A percentile compares a stretch with the other conserved stretches of the same genome.
phyloP scores from a whole-genome alignment of 53 echinoderm and acorn worm species.

The Apostichopus leukothele region DNA sequence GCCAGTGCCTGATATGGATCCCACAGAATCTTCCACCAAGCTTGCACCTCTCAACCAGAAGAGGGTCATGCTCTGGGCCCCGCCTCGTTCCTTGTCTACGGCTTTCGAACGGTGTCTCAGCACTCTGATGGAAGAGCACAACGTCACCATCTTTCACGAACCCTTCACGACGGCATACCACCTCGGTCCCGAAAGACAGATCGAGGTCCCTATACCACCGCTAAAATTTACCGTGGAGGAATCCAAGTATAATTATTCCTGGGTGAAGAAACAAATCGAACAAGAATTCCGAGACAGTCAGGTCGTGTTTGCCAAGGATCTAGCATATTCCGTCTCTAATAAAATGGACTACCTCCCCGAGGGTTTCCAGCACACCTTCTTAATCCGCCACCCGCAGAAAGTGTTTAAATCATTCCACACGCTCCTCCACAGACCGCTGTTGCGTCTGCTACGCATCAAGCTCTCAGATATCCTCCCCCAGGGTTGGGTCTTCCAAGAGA shows the following conservation, averaged over 20 bases:
- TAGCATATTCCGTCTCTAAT: conserved; percentile 76
- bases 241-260: conserved; percentile 67
- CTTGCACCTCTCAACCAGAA: conserved; percentile 48
- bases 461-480: conserved; percentile 71
- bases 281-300: conserved; percentile 52
- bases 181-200: conserved; percentile 87
- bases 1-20: conserved; percentile 35
- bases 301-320: conserved; percentile 89
- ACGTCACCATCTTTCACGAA: conserved; percentile 78
- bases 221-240: conserved; percentile 63
- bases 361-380: conserved; percentile 88
- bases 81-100: conserved; percentile 90
- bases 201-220: conserved; percentile 57
- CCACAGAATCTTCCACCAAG: conserved; percentile 10
- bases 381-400: conserved; percentile 85
- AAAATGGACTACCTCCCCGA: conserved; percentile 74
- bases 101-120: conserved; percentile 96
- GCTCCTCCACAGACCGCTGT: conserved; percentile 65
- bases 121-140: conserved; percentile 56
- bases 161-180: conserved; percentile 88
- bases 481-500: conserved; percentile 79
- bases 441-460: conserved; percentile 60
- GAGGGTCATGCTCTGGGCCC: conserved; percentile 89
- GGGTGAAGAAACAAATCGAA: conserved; percentile 79
- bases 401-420: conserved; percentile 78